A percentile compares a stretch with the other conserved stretches of the same genome.
Conservation (phyloP, 1,140 invertebrate species). For the Drosophila melanogaster region Release_6_plus_ISO1_MT NT_033777.3:10430501-10431000, state of each 20-base stretch:
- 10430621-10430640: slow-evolving; percentile 24
- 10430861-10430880: slow-evolving; percentile 68
- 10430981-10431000: slow-evolving; percentile 83
- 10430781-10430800: slow-evolving; percentile 59
- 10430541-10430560: slow-evolving; percentile 47
- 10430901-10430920: slow-evolving; percentile 32
- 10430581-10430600: slow-evolving; percentile 66
- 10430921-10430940: slow-evolving; percentile 79
- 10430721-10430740: slow-evolving; percentile 67
- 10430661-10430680: slow-evolving; percentile 73
- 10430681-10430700: slow-evolving; percentile 63
- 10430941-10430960: slow-evolving; percentile 77
- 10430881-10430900: slow-evolving; percentile 52
- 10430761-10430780: slow-evolving; percentile 78
- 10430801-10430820: slow-evolving; percentile 71
- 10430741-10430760: slow-evolving; percentile 75
- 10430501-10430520: slow-evolving; percentile 77
- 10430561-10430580: slow-evolving; percentile 55
- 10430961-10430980: slow-evolving; percentile 69
- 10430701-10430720: slow-evolving; percentile 70
- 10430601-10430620: slow-evolving; percentile 1
- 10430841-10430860: slow-evolving; percentile 8
- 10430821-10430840: slow-evolving; percentile 64
- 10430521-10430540: slow-evolving; percentile 46
- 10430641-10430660: slow-evolving; percentile 42